A percentile compares a stretch with the other conserved stretches of the same genome.
These are phyloP conservation scores for Montipora efflorescens DNA, from an alignment of 64 coral and sea anemone genomes.

Conservation along the genomic window DNA sequence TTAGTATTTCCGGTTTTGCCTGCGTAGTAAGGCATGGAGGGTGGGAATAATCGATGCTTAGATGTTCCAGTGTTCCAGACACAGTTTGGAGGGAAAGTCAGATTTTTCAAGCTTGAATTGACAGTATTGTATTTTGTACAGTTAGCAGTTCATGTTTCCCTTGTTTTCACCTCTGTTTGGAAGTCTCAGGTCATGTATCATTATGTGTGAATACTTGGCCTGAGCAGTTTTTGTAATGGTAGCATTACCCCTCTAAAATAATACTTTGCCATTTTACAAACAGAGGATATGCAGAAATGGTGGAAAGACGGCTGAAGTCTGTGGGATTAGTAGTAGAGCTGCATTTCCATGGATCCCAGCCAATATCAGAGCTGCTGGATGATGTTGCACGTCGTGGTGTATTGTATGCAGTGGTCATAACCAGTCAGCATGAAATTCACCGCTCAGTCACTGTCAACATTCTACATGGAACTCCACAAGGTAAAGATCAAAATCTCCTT, in stretches of 20 bases:
- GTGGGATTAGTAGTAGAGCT: constrained; percentile 90
- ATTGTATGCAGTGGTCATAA: constrained; percentile 91
- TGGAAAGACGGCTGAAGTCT: constrained; percentile 82
- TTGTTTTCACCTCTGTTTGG: too few relatives aligned
- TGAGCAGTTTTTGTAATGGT: too few relatives aligned
- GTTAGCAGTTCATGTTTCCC: too few relatives aligned
- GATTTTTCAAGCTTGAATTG: too few relatives aligned
- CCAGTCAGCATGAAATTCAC: constrained; percentile 98
- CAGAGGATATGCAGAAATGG: constrained; percentile 96
- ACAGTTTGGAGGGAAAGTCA: too few relatives aligned
- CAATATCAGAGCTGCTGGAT: constrained; percentile 84
- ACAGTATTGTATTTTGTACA: too few relatives aligned
- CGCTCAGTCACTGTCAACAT: constrained; percentile 98
- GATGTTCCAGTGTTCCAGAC: too few relatives aligned
- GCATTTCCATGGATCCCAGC: constrained; percentile 82
- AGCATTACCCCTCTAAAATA: background rate
- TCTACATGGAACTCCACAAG: constrained; percentile 96
- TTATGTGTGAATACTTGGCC: too few relatives aligned
- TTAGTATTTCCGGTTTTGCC: too few relatives aligned
- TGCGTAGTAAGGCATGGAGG: too few relatives aligned
- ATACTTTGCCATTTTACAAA: background rate
- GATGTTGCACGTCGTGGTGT: constrained; percentile 88
- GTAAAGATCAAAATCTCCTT: constrained; percentile 73
- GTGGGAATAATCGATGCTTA: too few relatives aligned
- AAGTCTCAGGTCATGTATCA: too few relatives aligned